Evolutionary conservation across 2,113 vertebrate genomes (phyloP), one percentile per base, ranked within the genome.

Genomic region (Paratilapia polleni): DNA sequence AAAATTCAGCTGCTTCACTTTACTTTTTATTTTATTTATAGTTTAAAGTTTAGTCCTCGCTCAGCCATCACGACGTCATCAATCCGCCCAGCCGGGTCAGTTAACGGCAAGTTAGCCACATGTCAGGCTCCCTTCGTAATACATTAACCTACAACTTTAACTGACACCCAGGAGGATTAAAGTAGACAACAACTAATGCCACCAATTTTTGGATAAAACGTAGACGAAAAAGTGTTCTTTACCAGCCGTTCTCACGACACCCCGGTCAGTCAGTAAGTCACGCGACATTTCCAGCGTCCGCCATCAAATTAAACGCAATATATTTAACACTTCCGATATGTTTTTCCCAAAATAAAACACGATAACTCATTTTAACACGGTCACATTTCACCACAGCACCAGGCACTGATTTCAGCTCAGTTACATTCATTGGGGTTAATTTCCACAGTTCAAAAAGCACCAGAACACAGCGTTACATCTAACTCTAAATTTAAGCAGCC

Each of bases 251-350:
- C 36, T n/a, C 31, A 62, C n/a, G n/a, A 52, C 60, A 70, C 61
- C 15, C 54, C 63, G 49, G 19, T 19, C 64, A 24, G 52, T 15
- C 26, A 5, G 57, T 8, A 22, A 57, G 81, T 89, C 89, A 94
- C 84, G 88, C 64, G 90, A 88, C 89, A 89, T 86, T 90, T 94
- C 89, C 93, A 84, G 54, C 77, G 43, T 0, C 41, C 63, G 4
- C 54, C 3, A 15, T 78, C 31, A 86, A 77, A 8, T 28, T 15
- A 14, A 47, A 28, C 9, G 59, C 8, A n/a, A 31, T 10, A 36
- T 24, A 61, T 6, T 1, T 3, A 1, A 9, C 28, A 80, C 61
- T 90, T 91, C 84, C 86, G 0, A 0, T 8, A 19, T 1, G 1
- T 41, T 0, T 0, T 26, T 61, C 78, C 80, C 91, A 94, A 78